Evolutionary conservation across 2,888 invertebrate genomes (phyloP), one percentile per base, ranked within the genome.

Genomic region (Artemia sinica): DNA sequence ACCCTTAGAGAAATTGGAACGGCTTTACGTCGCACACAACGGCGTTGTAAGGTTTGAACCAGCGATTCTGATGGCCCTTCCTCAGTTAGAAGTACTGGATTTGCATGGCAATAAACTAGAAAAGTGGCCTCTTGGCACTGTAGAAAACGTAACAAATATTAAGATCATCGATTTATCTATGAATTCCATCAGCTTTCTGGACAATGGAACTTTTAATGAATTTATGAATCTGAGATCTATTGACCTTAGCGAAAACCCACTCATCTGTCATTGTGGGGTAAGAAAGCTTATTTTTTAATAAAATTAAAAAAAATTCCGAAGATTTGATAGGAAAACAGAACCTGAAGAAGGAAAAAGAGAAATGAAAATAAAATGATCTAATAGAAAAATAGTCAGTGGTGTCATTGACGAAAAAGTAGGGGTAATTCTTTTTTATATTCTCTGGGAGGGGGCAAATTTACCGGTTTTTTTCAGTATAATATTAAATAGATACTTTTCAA

Each of bases 261-360:
- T 85, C 28, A 77, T 83, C 0, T 86, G 86, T 73, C 82, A 82
- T 68, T 84, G 85, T 71, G 75, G 80, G 5, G 75, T 81, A 0
- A 79, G 81, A 69, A 80, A 82, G 4, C 28, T 28, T 4, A 28
- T 28, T 28, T 28, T 4, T 28, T 28, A 28, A 28, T 28, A 28
- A 28, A 28, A 28, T 28, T 28, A 1, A 28, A 28, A 28, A 2
- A 1, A 28, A 28, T 28, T 28, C 2, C 4, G 2, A 28, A 28
- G 4, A 28, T 4, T 28, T 28, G 28, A 28, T 4, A 4, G 4
- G 4, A 28, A 28, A 28, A 28, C n/a, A n/a, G n/a, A n/a, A 28
- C 28, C 28, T 4, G 28, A 4, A 28, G 28, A 28, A 4, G 1
- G 28, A 28, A 28, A 28, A 28, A 4, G 28, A 28, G 1, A 28